Conservation (phyloP, 1,140 invertebrate species). For the Nylanderia fulva region DNA sequence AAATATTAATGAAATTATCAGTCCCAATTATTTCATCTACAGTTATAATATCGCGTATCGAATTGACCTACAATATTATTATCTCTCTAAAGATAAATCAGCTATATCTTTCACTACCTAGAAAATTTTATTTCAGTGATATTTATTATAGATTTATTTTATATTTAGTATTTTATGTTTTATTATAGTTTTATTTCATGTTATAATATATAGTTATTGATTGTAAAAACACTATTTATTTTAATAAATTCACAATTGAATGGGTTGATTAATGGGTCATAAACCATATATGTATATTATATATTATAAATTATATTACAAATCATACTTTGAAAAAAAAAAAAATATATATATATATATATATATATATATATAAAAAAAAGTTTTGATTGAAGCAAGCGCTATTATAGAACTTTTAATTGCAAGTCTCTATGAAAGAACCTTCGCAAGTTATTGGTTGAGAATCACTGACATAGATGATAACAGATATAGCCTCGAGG, state of each 20-base stretch:
- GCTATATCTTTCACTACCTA: background rate
- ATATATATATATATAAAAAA: constrained; percentile 9
- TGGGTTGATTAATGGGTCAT: background rate
- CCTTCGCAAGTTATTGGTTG: background rate
- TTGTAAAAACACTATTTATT: background rate
- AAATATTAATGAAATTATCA: constrained; percentile 12
- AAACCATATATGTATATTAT: background rate
- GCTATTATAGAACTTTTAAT: constrained; percentile 36
- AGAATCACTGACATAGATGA: constrained; percentile 45
- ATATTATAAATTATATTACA: background rate
- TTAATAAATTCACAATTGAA: background rate
- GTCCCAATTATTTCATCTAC: background rate
- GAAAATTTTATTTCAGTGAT: background rate
- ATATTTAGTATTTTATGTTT: too few relatives aligned
- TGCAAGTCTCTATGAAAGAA: background rate
- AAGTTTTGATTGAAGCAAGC: constrained; percentile 19
- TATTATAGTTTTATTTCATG: background rate
- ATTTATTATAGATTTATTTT: background rate
- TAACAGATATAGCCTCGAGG: constrained; percentile 36
- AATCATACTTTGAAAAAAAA: background rate
- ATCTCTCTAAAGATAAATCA: background rate
- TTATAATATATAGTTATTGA: background rate
- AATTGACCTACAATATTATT: background rate
- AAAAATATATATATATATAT: background rate
- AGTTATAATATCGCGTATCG: background rate